These are phyloP conservation scores for Digitonthophagus gazella DNA, from an alignment of 2,888 invertebrate species.

Conservation along the genomic window DNA sequence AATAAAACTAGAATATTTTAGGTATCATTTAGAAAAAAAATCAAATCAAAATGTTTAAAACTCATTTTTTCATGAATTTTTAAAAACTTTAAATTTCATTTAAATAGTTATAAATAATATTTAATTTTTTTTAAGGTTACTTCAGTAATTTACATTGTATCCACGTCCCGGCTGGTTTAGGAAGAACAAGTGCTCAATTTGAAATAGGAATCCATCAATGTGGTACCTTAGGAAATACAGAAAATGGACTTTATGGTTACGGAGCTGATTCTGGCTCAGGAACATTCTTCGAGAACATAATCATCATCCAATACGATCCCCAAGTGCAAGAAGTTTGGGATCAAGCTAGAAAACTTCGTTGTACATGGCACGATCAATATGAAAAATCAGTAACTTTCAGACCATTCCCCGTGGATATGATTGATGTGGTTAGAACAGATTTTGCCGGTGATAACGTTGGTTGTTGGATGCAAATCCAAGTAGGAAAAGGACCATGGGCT, in stretches of 20 bases:
- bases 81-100: too few species aligned
- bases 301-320: constrained; percentile 90
- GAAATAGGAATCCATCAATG: constrained; percentile 90
- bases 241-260: constrained; percentile 84
- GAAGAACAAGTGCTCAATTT: constrained; percentile 82
- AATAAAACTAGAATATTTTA: too few species aligned
- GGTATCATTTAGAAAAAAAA: too few species aligned
- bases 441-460: constrained; percentile 95
- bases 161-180: constrained; percentile 84
- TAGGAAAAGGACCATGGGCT: constrained; percentile 93
- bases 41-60: too few species aligned
- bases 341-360: constrained; percentile 85
- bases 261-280: constrained; percentile 87
- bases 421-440: constrained; percentile 91
- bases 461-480: constrained; percentile 97
- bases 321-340: constrained; percentile 92
- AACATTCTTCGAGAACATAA: constrained; percentile 90
- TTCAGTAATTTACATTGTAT: constrained; percentile 92
- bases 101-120: too few species aligned
- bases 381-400: constrained; percentile 93
- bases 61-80: too few species aligned
- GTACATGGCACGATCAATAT: constrained; percentile 94
- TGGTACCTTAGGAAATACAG: constrained; percentile 89
- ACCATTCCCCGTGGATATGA: constrained; percentile 93
- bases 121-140: constrained; percentile 51